These are phyloP conservation scores for Drusus annulatus DNA, from an alignment of 1,140 invertebrate genomes.

Conservation along the genomic window DNA sequence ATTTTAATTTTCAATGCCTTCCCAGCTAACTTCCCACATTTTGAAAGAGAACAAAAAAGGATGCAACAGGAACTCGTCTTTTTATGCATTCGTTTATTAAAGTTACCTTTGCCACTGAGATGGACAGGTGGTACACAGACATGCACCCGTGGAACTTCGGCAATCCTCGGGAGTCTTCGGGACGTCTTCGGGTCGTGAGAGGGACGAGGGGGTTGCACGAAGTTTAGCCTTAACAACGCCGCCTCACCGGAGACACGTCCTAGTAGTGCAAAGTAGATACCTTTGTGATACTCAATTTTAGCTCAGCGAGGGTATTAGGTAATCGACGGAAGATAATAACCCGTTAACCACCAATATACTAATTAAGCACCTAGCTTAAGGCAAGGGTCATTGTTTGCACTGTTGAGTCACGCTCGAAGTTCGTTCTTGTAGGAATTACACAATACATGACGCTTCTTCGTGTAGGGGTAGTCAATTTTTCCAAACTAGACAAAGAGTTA, in stretches of 20 bases:
- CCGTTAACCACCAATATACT: too few relatives aligned
- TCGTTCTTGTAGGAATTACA: too few relatives aligned
- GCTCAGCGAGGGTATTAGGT: not conserved
- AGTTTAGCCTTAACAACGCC: not conserved
- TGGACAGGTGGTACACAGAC: slow-evolving; percentile 4
- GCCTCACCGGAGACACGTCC: slow-evolving; percentile 1
- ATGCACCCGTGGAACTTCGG: not conserved
- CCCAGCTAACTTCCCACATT: not conserved
- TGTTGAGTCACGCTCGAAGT: too few relatives aligned
- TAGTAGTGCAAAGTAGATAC: not conserved
- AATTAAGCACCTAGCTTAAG: too few relatives aligned
- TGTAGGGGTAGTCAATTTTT: too few relatives aligned
- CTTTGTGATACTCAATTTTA: not conserved
- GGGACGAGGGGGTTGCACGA: slow-evolving; percentile 5
- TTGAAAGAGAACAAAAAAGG: slow-evolving; percentile 3
- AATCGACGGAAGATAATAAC: not conserved
- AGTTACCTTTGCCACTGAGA: slow-evolving; percentile 12
- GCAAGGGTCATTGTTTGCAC: too few relatives aligned
- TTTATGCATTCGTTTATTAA: slow-evolving; percentile 2
- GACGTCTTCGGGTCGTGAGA: not conserved
- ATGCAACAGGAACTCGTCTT: not conserved
- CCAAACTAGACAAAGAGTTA: too few relatives aligned
- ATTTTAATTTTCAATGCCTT: not conserved
- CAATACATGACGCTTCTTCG: too few relatives aligned
- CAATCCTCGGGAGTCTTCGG: not conserved